Evolutionary conservation across 2,888 invertebrate species (phyloP), one percentile per base, ranked within the genome.

Genomic region (Diarsia brunnea): DNA sequence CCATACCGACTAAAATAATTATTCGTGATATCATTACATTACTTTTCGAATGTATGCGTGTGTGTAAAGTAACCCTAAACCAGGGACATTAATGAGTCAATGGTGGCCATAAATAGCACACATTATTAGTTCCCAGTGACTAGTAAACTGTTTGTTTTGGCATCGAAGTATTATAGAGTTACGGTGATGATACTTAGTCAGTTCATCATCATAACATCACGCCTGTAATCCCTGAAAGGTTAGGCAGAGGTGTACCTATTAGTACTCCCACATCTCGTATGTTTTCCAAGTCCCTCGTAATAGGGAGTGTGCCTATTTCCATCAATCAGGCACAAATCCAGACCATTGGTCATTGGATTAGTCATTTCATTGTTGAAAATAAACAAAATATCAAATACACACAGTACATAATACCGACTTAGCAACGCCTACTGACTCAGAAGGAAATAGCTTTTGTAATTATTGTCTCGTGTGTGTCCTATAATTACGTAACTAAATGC

Each of bases 1-100:
- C 88, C 87, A 89, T 89, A 90, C 84, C 81, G 84, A 90, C 89
- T 24, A 88, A 90, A 92, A 91, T 93, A 92, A 93, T 92, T 92
- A 93, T 93, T 90, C 88, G 89, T 94, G 93, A 94, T 91, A 93
- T 94, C 93, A 94, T 90, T 85, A 86, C 82, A 90, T 91, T 92
- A 88, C 81, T 86, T 91, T 90, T 87, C 85, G 84, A 91, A 91
- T 90, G 83, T 89, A 91, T 92, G 89, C 91, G 90, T 91, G 92
- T 91, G 91, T 90, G 91, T 91, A 91, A 90, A 88, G 82, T 84
- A 86, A 89, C 93, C 94, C 92, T 90, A 92, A 92, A 92, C 86
- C 91, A 87, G 90, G 90, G 86, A 88, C 87, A 87, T 83, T 89
- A 90, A 91, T 91, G 90, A 90, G 89, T 90, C 91, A 91, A 90